A percentile compares a stretch with the other conserved stretches of the same genome.
Conservation (phyloP, 2,888 invertebrate species). For the Xanthorhoe designata region DNA sequence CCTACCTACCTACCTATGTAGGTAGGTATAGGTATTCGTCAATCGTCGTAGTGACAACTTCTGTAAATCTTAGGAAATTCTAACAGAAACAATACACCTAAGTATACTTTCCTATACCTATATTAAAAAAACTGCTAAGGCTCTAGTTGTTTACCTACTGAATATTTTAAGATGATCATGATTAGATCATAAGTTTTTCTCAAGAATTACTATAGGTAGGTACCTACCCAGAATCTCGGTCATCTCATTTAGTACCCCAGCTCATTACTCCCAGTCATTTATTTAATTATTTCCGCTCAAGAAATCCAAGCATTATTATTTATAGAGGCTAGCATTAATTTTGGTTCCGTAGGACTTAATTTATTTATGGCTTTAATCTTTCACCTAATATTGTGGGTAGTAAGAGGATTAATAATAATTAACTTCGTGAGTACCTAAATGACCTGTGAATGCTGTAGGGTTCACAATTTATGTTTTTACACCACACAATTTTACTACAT, state of each 20-base stretch:
- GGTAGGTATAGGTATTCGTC: too few relatives aligned
- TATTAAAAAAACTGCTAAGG: too few relatives aligned
- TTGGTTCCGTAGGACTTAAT: conserved; percentile 8
- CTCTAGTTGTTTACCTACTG: too few relatives aligned
- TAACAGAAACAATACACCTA: too few relatives aligned
- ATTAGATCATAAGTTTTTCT: too few relatives aligned
- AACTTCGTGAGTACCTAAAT: conserved; percentile 2
- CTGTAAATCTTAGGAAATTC: too few relatives aligned
- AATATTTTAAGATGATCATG: too few relatives aligned
- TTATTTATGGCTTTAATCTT: conserved; percentile 9
- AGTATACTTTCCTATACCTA: too few relatives aligned
- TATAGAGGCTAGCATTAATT: conserved; percentile 10
- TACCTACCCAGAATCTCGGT: neutral
- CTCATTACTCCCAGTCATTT: conserved; percentile 22
- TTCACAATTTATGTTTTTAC: too few relatives aligned
- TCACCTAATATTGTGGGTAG: conserved; percentile 11
- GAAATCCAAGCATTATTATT: conserved; percentile 16
- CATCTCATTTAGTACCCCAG: neutral
- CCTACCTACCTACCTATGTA: neutral
- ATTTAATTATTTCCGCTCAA: conserved; percentile 28
- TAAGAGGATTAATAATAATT: conserved; percentile 5
- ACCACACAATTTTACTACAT: too few relatives aligned
- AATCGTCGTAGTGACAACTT: too few relatives aligned
- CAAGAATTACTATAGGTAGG: neutral
- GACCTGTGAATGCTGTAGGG: neutral